These are phyloP conservation scores for Prietella phreatophila DNA, from an alignment of 2,113 vertebrate genomes.

Conservation along the genomic window DNA sequence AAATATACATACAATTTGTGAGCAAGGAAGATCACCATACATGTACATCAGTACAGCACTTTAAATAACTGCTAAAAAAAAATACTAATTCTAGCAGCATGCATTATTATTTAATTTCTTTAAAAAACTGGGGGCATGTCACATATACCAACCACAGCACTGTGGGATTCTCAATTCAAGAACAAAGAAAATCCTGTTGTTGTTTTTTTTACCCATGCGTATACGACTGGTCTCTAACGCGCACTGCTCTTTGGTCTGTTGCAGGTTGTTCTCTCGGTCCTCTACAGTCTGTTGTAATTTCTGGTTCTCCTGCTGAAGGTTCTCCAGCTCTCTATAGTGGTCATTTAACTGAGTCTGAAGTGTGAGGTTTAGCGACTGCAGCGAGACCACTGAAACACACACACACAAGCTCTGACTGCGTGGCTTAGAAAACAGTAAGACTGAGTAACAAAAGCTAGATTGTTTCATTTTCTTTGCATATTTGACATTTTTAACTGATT, in stretches of 20 bases:
- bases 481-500: not conserved
- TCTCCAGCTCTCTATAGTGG: conserved; percentile 71
- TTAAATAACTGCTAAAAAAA: not conserved
- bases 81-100: not conserved
- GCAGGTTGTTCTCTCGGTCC: conserved; percentile 73
- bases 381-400: conserved; percentile 67
- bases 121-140: not conserved
- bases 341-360: conserved; percentile 79
- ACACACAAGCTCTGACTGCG: not conserved
- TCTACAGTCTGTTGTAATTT: conserved; percentile 73
- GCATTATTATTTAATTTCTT: not conserved
- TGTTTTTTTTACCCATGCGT: conserved; percentile 72
- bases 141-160: not conserved
- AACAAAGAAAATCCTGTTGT: not conserved
- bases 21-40: not conserved
- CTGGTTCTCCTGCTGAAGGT: conserved; percentile 76
- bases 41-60: not conserved
- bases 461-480: not conserved
- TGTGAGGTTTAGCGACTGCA: conserved; percentile 75
- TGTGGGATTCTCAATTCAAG: not conserved
- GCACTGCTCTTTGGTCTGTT: conserved; percentile 71
- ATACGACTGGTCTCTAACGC: conserved; percentile 70
- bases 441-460: not conserved
- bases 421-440: not conserved
- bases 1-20: not conserved